A percentile compares a stretch with the other conserved stretches of the same genome.
Conservation (phyloP, 30 jellyfish, hydroid and myxozoan genomes). For the Aurelia sp. region DNA sequence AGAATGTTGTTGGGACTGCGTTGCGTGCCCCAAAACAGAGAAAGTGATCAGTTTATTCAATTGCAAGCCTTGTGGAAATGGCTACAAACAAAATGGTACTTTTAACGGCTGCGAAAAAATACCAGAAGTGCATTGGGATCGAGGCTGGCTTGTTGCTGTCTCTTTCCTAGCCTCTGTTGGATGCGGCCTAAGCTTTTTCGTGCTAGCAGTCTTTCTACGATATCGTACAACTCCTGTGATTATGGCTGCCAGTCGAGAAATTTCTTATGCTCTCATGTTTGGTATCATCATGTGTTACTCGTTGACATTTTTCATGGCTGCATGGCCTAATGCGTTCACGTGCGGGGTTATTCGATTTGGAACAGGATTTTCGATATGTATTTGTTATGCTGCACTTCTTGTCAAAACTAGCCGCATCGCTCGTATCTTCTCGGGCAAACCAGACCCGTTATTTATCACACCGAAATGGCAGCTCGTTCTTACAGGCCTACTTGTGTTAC, state of each 20-base stretch:
- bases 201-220: conserved; percentile 50
- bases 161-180: conserved; percentile 81
- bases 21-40: conserved; percentile 59
- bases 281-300: conserved; percentile 67
- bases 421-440: conserved; percentile 89
- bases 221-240: conserved; percentile 83
- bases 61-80: conserved; percentile 59
- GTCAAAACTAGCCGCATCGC: conserved; percentile 93
- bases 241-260: conserved; percentile 88
- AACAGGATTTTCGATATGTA: conserved; percentile 74
- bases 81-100: conserved; percentile 35
- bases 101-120: conserved; percentile 55
- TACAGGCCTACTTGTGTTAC: conserved; percentile 74
- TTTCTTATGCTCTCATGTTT: conserved; percentile 71
- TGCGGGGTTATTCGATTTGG: conserved; percentile 89
- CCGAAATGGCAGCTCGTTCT: conserved; percentile 91
- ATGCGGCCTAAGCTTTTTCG: conserved; percentile 68
- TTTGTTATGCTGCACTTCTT: conserved; percentile 83
- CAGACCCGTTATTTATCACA: conserved; percentile 76
- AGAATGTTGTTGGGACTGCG: conserved; percentile 89
- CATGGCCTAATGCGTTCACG: conserved; percentile 57
- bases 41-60: conserved; percentile 43
- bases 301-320: conserved; percentile 75
- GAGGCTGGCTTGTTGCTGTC: conserved; percentile 75
- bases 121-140: conserved; percentile 64